A percentile compares a stretch with the other conserved stretches of the same genome.
These are phyloP conservation scores for Acanthiza pusilla DNA, from an alignment of 2,797 vertebrate species.

Conservation along the genomic window DNA sequence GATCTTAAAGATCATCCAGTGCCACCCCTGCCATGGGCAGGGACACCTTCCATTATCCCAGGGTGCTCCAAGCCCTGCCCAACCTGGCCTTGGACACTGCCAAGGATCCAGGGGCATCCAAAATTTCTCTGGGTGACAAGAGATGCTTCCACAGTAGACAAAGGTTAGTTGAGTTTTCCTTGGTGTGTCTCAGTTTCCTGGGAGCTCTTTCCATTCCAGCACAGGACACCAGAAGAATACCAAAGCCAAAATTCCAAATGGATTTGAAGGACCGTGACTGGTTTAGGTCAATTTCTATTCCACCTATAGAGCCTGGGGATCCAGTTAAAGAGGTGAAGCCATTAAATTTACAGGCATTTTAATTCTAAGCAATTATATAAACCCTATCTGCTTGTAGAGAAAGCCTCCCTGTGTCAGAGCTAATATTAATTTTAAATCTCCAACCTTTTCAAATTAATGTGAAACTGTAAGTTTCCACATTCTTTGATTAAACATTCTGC, in stretches of 20 bases:
- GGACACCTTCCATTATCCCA: not conserved
- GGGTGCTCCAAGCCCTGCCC: rapidly evolving
- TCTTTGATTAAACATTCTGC: slow-evolving; percentile 71
- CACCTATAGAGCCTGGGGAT: not conserved
- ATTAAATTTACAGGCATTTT: slow-evolving; percentile 35
- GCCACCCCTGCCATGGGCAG: not conserved
- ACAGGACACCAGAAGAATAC: not conserved
- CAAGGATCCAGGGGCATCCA: not conserved
- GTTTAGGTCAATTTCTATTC: not conserved
- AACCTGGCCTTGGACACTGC: not conserved
- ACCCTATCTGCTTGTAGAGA: slow-evolving; percentile 35
- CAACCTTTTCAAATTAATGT: slow-evolving; percentile 51
- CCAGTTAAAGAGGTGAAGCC: slow-evolving; percentile 1
- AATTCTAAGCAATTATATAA: slow-evolving; percentile 53
- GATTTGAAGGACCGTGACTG: not conserved
- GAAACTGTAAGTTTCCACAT: slow-evolving; percentile 61
- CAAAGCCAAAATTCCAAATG: not conserved
- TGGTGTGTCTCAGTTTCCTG: not conserved
- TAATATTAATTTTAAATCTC: slow-evolving; percentile 61
- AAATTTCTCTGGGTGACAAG: not conserved
- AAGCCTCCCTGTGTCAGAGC: slow-evolving; percentile 38
- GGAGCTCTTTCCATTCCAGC: not conserved
- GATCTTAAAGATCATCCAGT: not conserved
- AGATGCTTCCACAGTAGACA: not conserved
- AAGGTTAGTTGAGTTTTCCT: not conserved